Evolutionary conservation across 2,113 vertebrate species (phyloP).

Genomic region (Pedionomus torquatus): DNA sequence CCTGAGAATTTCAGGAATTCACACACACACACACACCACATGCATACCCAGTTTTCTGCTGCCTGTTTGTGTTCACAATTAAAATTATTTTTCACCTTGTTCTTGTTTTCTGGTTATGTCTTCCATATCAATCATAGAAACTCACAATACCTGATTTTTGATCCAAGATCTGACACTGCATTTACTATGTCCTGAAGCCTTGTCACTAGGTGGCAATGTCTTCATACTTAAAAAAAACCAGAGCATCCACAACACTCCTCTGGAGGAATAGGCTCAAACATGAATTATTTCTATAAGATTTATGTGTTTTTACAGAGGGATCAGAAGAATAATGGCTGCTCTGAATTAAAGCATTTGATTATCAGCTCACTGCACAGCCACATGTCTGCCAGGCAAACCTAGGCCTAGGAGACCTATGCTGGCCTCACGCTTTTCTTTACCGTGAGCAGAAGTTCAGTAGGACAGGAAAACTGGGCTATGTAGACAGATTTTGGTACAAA

Average conservation of each 20-base stretch:
- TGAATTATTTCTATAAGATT: neutral
- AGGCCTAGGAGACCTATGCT: neutral
- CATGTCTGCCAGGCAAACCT: neutral
- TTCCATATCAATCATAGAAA: neutral
- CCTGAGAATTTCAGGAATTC: neutral
- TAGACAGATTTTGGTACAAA: neutral
- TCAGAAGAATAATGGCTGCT: neutral
- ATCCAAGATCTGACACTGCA: neutral
- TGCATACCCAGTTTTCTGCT: neutral
- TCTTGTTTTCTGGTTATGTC: neutral
- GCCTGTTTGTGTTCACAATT: neutral
- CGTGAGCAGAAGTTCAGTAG: neutral
- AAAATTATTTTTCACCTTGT: neutral
- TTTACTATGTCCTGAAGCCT: neutral
- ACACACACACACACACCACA: fast-evolving
- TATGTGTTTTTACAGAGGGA: neutral
- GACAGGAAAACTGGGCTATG: neutral
- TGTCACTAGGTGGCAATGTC: slow-evolving; percentile 13
- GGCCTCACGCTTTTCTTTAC: neutral
- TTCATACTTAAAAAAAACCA: neutral
- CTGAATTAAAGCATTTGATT: neutral
- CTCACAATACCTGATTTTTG: neutral
- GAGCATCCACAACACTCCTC: neutral
- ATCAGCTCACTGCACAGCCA: neutral
- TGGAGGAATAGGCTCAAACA: neutral